phyloP scores from a whole-genome alignment of 2,797 vertebrate genomes.

The Acanthopagrus latus region DNA sequence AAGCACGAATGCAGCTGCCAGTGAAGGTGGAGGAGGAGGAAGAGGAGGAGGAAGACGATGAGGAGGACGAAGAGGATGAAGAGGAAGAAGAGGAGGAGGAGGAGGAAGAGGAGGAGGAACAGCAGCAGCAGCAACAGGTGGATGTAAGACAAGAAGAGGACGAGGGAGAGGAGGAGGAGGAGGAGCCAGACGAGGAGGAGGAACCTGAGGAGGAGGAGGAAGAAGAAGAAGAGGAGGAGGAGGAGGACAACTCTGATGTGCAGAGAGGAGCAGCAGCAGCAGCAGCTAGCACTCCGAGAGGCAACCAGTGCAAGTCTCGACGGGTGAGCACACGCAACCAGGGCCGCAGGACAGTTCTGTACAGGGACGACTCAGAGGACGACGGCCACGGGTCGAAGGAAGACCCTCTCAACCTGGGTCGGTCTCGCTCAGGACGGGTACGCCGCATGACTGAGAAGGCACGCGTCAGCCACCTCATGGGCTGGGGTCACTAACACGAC shows the following conservation, averaged over 20 bases:
- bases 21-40: conserved; percentile 80
- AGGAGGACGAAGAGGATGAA: conserved; percentile 70
- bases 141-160: conserved; percentile 60
- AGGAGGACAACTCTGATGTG: conserved; percentile 70
- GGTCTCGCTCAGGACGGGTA: conserved; percentile 96
- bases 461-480: conserved; percentile 99
- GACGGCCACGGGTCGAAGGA: conserved; percentile 90
- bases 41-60: conserved; percentile 60
- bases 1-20: conserved; percentile 75
- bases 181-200: conserved; percentile 79
- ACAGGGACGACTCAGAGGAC: conserved; percentile 93
- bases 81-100: conserved; percentile 77
- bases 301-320: conserved; percentile 74
- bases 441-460: conserved; percentile 99
- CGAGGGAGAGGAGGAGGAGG: conserved; percentile 79
- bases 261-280: conserved; percentile 62
- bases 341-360: conserved; percentile 95
- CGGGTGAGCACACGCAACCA: conserved; percentile 96
- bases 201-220: conserved; percentile 83
- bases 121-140: conserved; percentile 58
- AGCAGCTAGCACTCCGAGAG: conserved; percentile 44
- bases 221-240: conserved; percentile 81
- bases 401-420: conserved; percentile 97
- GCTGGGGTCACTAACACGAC: conserved; percentile 93
- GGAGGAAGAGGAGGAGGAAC: conserved; percentile 69